These are phyloP conservation scores for Neuroterus valhalla DNA, from an alignment of 1,140 invertebrate species.

Conservation along the genomic window DNA sequence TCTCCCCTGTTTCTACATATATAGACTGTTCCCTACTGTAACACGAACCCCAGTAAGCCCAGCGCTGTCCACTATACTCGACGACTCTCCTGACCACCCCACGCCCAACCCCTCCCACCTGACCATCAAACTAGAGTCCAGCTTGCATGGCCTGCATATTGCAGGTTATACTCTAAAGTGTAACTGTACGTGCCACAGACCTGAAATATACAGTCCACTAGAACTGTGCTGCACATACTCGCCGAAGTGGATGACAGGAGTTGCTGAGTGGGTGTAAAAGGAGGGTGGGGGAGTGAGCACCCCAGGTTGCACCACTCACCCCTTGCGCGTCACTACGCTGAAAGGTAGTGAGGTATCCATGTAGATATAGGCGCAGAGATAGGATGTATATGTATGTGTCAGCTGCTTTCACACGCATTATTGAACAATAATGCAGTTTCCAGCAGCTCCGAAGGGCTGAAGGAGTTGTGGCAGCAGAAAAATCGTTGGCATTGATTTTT, in stretches of 20 bases:
- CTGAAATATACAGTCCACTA: slow-evolving; percentile 67
- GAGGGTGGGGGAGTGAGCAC: slow-evolving; percentile 4
- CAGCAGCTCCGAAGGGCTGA: not conserved
- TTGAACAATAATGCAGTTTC: slow-evolving; percentile 51
- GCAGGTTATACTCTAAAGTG: slow-evolving; percentile 66
- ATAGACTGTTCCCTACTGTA: slow-evolving; percentile 63
- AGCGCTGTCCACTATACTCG: slow-evolving; percentile 65
- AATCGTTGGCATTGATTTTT: not conserved
- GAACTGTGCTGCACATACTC: slow-evolving; percentile 55
- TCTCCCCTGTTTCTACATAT: slow-evolving; percentile 50
- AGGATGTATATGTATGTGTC: slow-evolving; percentile 6
- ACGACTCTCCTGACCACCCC: slow-evolving; percentile 37
- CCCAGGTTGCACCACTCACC: slow-evolving; percentile 46
- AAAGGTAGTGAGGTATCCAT: slow-evolving; percentile 47
- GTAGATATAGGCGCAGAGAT: slow-evolving; percentile 2
- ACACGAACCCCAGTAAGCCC: slow-evolving; percentile 69
- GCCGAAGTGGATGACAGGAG: slow-evolving; percentile 46
- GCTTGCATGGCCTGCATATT: slow-evolving; percentile 65
- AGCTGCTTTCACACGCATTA: slow-evolving; percentile 45
- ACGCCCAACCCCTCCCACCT: slow-evolving; percentile 27
- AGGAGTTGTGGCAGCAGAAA: not conserved
- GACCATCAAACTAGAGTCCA: slow-evolving; percentile 37
- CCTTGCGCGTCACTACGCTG: slow-evolving; percentile 58
- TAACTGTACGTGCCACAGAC: slow-evolving; percentile 65
- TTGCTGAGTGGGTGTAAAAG: slow-evolving; percentile 35